phyloP scores from a whole-genome alignment of 1,140 invertebrate species.

The Cydia strobilella region DNA sequence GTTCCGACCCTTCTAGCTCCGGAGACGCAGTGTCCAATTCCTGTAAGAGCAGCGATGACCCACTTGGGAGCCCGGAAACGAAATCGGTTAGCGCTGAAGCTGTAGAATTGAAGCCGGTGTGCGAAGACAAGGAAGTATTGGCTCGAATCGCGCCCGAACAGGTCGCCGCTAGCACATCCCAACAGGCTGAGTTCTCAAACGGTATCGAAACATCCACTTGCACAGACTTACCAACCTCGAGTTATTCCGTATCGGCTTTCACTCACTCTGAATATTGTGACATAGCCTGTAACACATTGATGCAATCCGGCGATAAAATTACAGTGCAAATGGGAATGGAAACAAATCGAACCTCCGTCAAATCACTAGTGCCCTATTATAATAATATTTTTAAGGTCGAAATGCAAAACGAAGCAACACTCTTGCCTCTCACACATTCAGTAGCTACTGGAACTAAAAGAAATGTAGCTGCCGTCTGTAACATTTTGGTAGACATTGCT shows the following conservation, averaged over 20 bases:
- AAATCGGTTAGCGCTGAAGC: constrained; percentile 13
- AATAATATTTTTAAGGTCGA: constrained; percentile 1
- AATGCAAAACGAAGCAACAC: not conserved
- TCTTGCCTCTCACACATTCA: not conserved
- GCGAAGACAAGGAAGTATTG: constrained; percentile 5
- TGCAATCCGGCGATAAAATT: constrained; percentile 1
- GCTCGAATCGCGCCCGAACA: not conserved
- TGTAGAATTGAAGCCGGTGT: not conserved
- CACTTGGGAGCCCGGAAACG: not conserved
- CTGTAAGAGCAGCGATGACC: not conserved
- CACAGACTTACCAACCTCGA: not conserved
- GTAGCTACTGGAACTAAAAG: not conserved
- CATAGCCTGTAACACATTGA: constrained; percentile 9
- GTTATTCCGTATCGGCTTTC: not conserved
- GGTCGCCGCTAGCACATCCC: not conserved
- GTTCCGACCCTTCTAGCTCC: not conserved
- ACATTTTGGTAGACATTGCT: constrained; percentile 11
- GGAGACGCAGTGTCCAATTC: not conserved
- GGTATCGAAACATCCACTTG: not conserved
- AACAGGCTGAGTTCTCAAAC: not conserved
- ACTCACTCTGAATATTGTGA: not conserved
- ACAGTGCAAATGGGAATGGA: constrained; percentile 2
- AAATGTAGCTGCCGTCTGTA: constrained; percentile 5
- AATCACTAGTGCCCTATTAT: constrained; percentile 10
- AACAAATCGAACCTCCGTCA: constrained; percentile 4